These are phyloP conservation scores for Panzeria rudis DNA, from an alignment of 2,888 invertebrate genomes.

Conservation along the genomic window DNA sequence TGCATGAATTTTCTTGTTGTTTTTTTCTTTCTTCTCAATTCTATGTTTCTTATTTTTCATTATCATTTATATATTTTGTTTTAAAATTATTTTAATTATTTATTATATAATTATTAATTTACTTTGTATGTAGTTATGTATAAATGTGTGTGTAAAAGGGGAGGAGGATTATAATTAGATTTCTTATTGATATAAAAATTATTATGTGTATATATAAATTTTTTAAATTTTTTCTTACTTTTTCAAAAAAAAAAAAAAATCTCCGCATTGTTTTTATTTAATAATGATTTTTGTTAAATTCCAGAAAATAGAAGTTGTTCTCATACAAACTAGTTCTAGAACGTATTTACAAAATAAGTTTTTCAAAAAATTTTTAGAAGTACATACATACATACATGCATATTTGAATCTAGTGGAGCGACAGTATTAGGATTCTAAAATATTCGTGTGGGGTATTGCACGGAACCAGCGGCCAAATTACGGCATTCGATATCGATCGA, in stretches of 20 bases:
- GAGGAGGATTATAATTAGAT: conserved; percentile 58
- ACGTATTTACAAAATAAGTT: not conserved
- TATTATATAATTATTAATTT: conserved; percentile 51
- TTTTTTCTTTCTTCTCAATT: conserved; percentile 63
- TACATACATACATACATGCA: no score
- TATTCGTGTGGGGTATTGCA: no score
- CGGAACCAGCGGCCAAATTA: no score
- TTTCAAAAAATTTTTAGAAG: not conserved
- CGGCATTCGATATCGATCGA: no score
- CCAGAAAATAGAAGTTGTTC: not conserved
- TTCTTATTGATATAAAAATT: conserved; percentile 67
- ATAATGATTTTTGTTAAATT: conserved; percentile 9
- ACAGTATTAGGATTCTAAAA: not conserved
- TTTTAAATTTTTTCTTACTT: conserved; percentile 9
- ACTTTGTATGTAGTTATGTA: conserved; percentile 56
- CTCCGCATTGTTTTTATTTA: conserved; percentile 33
- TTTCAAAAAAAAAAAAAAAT: conserved; percentile 39
- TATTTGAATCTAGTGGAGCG: not conserved
- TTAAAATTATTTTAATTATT: conserved; percentile 46
- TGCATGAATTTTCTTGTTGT: conserved; percentile 31
- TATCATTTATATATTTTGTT: conserved; percentile 35
- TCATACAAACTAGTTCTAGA: not conserved
- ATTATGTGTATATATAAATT: conserved; percentile 57
- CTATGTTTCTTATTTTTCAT: conserved; percentile 56
- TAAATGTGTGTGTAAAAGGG: conserved; percentile 64